Evolutionary conservation across 2,113 vertebrate genomes (phyloP).

Genomic region (Circaetus gallicus): DNA sequence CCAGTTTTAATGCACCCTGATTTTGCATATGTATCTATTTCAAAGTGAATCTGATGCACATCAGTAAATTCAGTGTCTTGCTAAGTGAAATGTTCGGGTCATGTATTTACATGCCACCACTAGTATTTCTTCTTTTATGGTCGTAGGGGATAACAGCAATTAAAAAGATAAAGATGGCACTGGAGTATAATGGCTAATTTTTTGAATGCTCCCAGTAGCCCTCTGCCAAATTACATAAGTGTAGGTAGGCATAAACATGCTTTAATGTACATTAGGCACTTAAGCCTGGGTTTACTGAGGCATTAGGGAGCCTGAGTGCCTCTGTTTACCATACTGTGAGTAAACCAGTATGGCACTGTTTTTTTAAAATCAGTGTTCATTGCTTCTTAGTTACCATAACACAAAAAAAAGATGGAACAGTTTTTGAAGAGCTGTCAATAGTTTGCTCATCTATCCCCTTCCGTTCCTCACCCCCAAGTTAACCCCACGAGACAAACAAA

Average conservation of each 20-base stretch:
- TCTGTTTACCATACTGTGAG: not conserved
- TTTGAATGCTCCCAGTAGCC: not conserved
- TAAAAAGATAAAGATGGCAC: not conserved
- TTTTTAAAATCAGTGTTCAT: not conserved
- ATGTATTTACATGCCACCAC: not conserved
- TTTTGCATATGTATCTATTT: not conserved
- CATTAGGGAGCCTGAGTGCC: not conserved
- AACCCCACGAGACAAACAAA: not conserved
- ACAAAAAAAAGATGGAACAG: not conserved
- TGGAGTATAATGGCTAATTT: not conserved
- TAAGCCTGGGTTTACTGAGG: not conserved
- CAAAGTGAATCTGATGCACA: not conserved
- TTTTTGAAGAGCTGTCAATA: not conserved
- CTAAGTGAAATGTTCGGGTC: not conserved
- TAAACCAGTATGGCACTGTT: not conserved
- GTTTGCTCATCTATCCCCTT: not conserved
- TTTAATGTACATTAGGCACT: not conserved
- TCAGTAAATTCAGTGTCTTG: not conserved
- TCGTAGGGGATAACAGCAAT: rapidly evolving
- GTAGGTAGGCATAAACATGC: too few species aligned
- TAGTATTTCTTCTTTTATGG: not conserved
- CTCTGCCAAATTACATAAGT: not conserved
- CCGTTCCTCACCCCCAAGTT: not conserved
- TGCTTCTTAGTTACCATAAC: not conserved
- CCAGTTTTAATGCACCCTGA: not conserved